Conservation (phyloP, 2,888 invertebrate genomes). For the Protonemura montana region DNA sequence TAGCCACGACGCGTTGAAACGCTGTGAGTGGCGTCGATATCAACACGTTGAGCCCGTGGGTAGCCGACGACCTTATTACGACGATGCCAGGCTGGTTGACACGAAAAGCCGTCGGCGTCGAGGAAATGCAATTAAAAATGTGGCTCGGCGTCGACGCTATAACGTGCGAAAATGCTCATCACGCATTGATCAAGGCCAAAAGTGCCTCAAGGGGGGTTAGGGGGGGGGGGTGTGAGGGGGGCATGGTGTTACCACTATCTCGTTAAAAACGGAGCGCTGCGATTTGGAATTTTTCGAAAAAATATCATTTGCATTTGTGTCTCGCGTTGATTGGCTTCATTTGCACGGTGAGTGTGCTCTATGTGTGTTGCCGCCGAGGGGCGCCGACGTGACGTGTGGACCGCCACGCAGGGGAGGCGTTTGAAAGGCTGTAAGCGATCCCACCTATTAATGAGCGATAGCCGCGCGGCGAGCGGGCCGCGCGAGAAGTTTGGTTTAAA, state of each 20-base stretch:
- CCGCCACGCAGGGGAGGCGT: neutral
- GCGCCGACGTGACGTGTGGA: neutral
- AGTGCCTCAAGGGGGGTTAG: no score
- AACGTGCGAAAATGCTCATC: neutral
- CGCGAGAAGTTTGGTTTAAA: neutral
- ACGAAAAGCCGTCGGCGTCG: neutral
- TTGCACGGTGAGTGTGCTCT: no score
- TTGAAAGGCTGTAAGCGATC: neutral
- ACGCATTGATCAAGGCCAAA: neutral
- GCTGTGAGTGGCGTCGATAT: neutral
- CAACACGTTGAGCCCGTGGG: neutral
- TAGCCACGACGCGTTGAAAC: no score
- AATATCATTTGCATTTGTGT: neutral
- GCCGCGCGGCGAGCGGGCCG: neutral
- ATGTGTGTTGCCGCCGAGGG: neutral
- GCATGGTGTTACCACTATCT: no score
- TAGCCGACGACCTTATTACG: no score
- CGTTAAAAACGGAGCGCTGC: neutral
- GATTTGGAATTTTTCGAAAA: neutral
- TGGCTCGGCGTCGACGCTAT: neutral
- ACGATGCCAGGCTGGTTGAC: neutral
- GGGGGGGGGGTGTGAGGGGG: no score
- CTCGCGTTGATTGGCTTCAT: neutral
- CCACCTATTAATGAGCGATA: neutral
- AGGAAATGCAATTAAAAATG: conserved; percentile 1